Percentiles rank a stretch among this genome's conserved stretches.
Evolutionary conservation across 2,113 vertebrate species (phyloP).

Genomic region (Rhinopomastus cyanomelas): DNA sequence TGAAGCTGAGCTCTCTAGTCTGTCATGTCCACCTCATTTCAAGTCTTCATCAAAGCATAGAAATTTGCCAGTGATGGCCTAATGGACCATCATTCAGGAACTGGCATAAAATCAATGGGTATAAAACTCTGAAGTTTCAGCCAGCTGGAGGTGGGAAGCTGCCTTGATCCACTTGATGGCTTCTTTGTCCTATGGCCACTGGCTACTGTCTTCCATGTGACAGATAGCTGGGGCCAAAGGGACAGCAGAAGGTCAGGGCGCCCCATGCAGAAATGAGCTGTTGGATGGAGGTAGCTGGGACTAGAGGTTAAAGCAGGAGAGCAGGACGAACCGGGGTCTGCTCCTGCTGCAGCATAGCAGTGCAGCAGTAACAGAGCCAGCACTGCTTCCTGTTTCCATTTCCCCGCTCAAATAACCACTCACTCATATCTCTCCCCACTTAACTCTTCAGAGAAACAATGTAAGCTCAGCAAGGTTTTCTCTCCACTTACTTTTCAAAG

Average conservation of each 20-base stretch:
- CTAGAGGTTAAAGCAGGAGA: background rate
- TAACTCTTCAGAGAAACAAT: too few relatives aligned
- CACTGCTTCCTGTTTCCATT: rapidly evolving
- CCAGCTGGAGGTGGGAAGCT: conserved; percentile 89
- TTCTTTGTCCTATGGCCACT: conserved; percentile 88
- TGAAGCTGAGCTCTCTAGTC: too few relatives aligned
- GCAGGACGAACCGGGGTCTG: background rate
- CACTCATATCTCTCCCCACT: background rate
- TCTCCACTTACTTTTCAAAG: conserved; percentile 82
- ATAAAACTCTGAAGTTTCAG: too few relatives aligned
- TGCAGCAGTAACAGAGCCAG: rapidly evolving
- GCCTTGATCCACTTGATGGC: conserved; percentile 89
- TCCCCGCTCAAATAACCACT: too few relatives aligned
- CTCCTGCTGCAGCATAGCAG: too few relatives aligned
- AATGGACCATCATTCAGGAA: too few relatives aligned
- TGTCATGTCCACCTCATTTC: too few relatives aligned
- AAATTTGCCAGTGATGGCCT: too few relatives aligned
- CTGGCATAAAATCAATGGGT: too few relatives aligned
- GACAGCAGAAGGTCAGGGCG: background rate
- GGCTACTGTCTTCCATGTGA: conserved; percentile 96
- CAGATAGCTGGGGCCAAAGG: conserved; percentile 82
- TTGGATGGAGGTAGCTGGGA: background rate
- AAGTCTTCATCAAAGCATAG: too few relatives aligned
- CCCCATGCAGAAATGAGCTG: background rate
- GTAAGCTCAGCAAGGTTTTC: too few relatives aligned